Conservation (phyloP, 1,140 invertebrate species). For the Luehdorfia chinensis region DNA sequence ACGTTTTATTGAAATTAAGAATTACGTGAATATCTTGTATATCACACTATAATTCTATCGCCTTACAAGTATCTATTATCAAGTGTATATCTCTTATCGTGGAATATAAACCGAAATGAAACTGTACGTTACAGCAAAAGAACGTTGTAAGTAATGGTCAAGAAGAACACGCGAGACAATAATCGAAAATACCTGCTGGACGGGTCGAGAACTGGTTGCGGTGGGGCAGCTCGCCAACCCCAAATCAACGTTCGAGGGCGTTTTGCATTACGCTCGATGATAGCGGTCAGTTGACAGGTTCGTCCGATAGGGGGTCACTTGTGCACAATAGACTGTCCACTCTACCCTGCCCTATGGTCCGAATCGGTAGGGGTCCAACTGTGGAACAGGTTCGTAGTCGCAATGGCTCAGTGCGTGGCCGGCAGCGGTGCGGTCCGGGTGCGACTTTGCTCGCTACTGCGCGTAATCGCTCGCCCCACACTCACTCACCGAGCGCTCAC, state of each 20-base stretch:
- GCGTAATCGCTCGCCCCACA: constrained; percentile 36
- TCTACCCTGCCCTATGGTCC: constrained; percentile 37
- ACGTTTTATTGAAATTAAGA: too few relatives aligned
- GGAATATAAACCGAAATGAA: too few relatives aligned
- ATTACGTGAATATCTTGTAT: too few relatives aligned
- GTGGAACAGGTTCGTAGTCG: constrained; percentile 35
- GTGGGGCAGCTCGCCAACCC: constrained; percentile 50
- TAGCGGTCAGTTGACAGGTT: constrained; percentile 49
- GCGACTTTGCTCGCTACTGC: constrained; percentile 58
- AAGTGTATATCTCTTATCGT: too few relatives aligned
- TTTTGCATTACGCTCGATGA: constrained; percentile 52
- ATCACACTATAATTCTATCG: too few relatives aligned
- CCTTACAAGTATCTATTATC: too few relatives aligned
- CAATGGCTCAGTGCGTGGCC: constrained; percentile 44
- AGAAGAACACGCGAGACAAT: constrained; percentile 38
- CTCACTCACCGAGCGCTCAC: constrained; percentile 31
- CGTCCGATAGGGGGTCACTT: constrained; percentile 59
- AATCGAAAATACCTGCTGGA: constrained; percentile 62
- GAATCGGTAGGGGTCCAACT: constrained; percentile 30
- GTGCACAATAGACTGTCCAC: constrained; percentile 54
- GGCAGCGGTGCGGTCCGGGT: constrained; percentile 60
- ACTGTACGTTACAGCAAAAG: not conserved
- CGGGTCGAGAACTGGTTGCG: constrained; percentile 43
- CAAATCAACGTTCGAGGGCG: constrained; percentile 51
- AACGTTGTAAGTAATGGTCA: constrained; percentile 25